Conservation (phyloP, 2,797 vertebrate genomes). For the Semaprochilodus insignis region DNA sequence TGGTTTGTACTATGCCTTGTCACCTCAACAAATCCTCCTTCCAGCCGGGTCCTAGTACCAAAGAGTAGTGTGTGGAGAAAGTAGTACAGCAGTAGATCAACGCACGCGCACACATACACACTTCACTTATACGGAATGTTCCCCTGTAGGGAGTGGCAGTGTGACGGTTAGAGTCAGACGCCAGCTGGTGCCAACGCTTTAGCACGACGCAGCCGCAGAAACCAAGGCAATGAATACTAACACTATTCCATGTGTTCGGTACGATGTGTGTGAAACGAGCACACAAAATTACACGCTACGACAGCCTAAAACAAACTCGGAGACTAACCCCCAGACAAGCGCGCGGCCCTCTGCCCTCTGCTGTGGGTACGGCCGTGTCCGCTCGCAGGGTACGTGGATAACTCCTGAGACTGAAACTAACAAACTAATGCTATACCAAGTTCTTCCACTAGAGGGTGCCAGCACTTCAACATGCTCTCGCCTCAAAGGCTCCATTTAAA, state of each 20-base stretch:
- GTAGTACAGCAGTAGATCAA: slow-evolving; percentile 44
- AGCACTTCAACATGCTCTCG: background rate
- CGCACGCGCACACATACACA: background rate
- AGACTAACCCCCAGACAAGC: slow-evolving; percentile 9
- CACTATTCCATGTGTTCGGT: slow-evolving; percentile 31
- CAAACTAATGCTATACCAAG: slow-evolving; percentile 53
- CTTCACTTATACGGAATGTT: slow-evolving; percentile 19
- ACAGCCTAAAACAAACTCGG: slow-evolving; percentile 27
- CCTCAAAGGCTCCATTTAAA: slow-evolving; percentile 21
- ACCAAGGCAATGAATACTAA: slow-evolving; percentile 49
- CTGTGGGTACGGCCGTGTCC: slow-evolving; percentile 43
- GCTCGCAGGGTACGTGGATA: slow-evolving; percentile 61
- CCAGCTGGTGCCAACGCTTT: background rate
- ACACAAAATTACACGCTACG: slow-evolving; percentile 22
- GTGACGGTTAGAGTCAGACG: slow-evolving; percentile 35
- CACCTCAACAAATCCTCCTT: slow-evolving; percentile 15
- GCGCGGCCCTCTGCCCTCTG: background rate
- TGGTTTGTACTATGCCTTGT: background rate
- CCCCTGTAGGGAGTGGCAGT: slow-evolving; percentile 42
- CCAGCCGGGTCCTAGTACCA: slow-evolving; percentile 7
- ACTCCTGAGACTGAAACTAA: slow-evolving; percentile 72
- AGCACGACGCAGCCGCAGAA: slow-evolving; percentile 35
- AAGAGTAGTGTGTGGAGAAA: slow-evolving; percentile 37
- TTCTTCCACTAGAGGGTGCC: slow-evolving; percentile 38
- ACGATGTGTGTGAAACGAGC: slow-evolving; percentile 16